phyloP scores from a whole-genome alignment of 2,888 invertebrate species.

The Cacoxenus indagator region DNA sequence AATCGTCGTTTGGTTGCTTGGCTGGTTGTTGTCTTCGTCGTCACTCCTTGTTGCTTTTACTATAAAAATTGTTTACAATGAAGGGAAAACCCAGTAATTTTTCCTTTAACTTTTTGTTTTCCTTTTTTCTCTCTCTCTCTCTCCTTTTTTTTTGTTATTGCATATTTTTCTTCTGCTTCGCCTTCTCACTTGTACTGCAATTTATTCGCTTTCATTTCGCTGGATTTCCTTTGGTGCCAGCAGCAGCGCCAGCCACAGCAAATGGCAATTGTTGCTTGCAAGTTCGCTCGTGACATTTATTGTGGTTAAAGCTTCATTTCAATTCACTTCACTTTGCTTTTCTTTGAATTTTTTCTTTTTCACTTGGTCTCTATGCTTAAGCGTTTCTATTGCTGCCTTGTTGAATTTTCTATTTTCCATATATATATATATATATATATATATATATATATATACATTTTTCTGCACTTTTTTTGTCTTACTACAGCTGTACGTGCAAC shows the following conservation, averaged over 20 bases:
- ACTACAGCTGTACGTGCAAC: slow-evolving; percentile 55
- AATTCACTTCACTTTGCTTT: background rate
- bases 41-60: background rate
- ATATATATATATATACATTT: background rate
- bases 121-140: background rate
- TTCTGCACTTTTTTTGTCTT: slow-evolving; percentile 1
- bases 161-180: slow-evolving; percentile 32
- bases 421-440: background rate
- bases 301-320: slow-evolving; percentile 43
- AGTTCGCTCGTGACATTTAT: slow-evolving; percentile 55
- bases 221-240: slow-evolving; percentile 29
- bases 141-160: background rate
- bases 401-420: background rate
- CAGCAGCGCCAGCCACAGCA: background rate
- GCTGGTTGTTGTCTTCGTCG: background rate
- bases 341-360: slow-evolving; percentile 15
- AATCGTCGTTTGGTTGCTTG: background rate
- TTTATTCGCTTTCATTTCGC: slow-evolving; percentile 19
- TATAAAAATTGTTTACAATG: background rate
- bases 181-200: slow-evolving; percentile 14
- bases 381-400: slow-evolving; percentile 20
- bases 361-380: slow-evolving; percentile 7
- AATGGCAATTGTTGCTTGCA: slow-evolving; percentile 55
- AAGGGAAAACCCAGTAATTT: background rate
- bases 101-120: background rate